These are phyloP conservation scores for Luidia sarsii DNA, from an alignment of 53 echinoderm and acorn worm species.

Conservation along the genomic window DNA sequence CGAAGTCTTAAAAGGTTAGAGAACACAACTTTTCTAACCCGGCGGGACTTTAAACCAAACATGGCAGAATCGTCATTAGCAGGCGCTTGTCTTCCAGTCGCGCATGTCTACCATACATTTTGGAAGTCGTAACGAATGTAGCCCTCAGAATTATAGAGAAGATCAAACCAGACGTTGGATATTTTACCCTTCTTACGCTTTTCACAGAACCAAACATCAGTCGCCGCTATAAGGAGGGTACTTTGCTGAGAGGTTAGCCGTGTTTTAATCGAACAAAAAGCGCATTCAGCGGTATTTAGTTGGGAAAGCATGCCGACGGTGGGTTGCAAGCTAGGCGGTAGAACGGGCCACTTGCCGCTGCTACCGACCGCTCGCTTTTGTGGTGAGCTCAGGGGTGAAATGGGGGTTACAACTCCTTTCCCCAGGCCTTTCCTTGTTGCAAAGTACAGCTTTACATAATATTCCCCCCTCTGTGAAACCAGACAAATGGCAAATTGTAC, in stretches of 20 bases:
- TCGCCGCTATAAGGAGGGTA: neutral
- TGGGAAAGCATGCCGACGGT: slow-evolving; percentile 47
- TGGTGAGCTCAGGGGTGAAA: slow-evolving; percentile 48
- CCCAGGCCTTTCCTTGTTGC: neutral
- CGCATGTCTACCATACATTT: too few species aligned
- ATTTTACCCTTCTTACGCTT: neutral
- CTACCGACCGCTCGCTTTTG: slow-evolving; percentile 11
- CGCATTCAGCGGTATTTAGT: slow-evolving; percentile 48
- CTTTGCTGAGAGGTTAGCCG: slow-evolving; percentile 40
- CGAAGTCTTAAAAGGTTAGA: too few species aligned
- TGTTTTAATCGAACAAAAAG: slow-evolving; percentile 48
- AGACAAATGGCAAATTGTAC: slow-evolving; percentile 46
- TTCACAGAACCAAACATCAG: neutral
- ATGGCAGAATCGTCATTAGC: too few species aligned
- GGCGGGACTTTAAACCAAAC: too few species aligned
- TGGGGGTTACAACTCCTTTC: slow-evolving; percentile 18
- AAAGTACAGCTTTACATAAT: slow-evolving; percentile 7
- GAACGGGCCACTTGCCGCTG: neutral
- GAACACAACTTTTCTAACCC: too few species aligned
- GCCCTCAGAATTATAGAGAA: too few species aligned
- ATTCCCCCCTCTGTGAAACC: slow-evolving; percentile 14
- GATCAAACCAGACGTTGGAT: too few species aligned
- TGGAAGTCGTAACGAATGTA: too few species aligned
- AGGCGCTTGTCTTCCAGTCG: too few species aligned
- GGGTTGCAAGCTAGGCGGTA: neutral